These are phyloP conservation scores for Eugnorisma glareosa DNA, from an alignment of 2,888 invertebrate species.

Conservation along the genomic window DNA sequence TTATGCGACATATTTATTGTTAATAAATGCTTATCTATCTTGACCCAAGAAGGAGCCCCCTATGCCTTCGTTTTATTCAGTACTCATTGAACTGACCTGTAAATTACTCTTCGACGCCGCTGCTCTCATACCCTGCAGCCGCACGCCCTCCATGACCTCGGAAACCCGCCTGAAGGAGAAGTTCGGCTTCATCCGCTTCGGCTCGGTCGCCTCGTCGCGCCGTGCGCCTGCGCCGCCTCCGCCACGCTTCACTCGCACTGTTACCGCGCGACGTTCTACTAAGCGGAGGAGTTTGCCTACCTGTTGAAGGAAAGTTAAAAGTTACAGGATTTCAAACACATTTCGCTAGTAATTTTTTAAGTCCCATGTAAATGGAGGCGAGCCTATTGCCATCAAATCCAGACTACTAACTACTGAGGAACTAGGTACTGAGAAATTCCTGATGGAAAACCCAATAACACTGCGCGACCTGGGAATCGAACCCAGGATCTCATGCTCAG, in stretches of 20 bases:
- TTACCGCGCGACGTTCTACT: slow-evolving; percentile 86
- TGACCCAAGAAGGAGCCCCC: too few species aligned
- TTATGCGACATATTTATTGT: too few species aligned
- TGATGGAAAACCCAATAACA: background rate
- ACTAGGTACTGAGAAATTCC: background rate
- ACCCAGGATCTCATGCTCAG: background rate
- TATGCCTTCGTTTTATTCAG: background rate
- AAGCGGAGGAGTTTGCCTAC: slow-evolving; percentile 85
- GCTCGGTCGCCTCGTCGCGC: slow-evolving; percentile 74
- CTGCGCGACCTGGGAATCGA: background rate
- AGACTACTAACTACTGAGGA: background rate
- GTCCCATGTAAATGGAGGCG: background rate
- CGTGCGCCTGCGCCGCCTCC: slow-evolving; percentile 69
- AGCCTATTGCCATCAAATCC: background rate
- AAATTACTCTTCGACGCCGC: slow-evolving; percentile 80
- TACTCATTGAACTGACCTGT: slow-evolving; percentile 68
- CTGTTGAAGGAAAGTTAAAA: slow-evolving; percentile 62
- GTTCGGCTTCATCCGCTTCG: slow-evolving; percentile 80
- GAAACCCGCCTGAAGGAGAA: slow-evolving; percentile 89
- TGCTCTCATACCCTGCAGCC: slow-evolving; percentile 85
- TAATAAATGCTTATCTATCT: background rate
- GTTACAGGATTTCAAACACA: background rate
- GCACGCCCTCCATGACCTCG: slow-evolving; percentile 89
- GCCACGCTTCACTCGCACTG: slow-evolving; percentile 86
- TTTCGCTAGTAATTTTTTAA: background rate